Base-by-base conservation (phyloP, 92 coral and sea anemone genomes). In the Metridium senile region DNA sequence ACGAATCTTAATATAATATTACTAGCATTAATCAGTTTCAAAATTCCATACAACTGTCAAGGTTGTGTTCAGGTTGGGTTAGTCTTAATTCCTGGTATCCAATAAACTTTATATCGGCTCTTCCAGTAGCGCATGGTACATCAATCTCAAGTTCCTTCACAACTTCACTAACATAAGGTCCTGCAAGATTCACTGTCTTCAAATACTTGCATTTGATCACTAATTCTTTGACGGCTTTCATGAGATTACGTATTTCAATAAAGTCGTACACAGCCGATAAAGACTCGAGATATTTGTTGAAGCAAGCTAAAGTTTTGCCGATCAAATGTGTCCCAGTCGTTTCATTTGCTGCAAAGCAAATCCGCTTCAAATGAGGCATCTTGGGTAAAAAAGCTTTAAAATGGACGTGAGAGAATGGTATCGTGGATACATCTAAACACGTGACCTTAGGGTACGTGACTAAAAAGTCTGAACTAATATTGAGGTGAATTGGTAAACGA, bases 271-370 rank as follows among this genome's bases (percentile, higher is more conserved):
- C 79, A 0, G 87, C 71, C 58, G 81, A 86, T 1, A 83, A 30
- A 7, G 76, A 63, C 57, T 90, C 83, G 17, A 90, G 49, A 9
- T 79, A 79, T 9, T 33, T 17, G 57, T 88, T 88, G 46, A 34
- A 70, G 33, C 54, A 30, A 13, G 81, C 91, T 30, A 90, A 70
- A 25, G 82, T 71, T 27, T 79, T 80, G 13, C 87, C 75, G 27
- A 90, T 90, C 29, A 67, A 43, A 30, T 87, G 88, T 0, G 91
- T 86, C 0, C 94, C 94, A 13, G 75, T 54, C 26, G 74, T 79
- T 32, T 90, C 91, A 29, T 90, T 86, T 1, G 93, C 94, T n/a
- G 94, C 91, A 66, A 90, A 86, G 52, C 82, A 82, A 10, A 90
- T 35, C 26, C 71, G 21, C 18, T 81, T 63, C 27, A 90, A 74